Percentiles rank a stretch among this genome's conserved stretches.
Evolutionary conservation across 2,888 invertebrate genomes (phyloP).

Genomic region (Dryobota labecula): DNA sequence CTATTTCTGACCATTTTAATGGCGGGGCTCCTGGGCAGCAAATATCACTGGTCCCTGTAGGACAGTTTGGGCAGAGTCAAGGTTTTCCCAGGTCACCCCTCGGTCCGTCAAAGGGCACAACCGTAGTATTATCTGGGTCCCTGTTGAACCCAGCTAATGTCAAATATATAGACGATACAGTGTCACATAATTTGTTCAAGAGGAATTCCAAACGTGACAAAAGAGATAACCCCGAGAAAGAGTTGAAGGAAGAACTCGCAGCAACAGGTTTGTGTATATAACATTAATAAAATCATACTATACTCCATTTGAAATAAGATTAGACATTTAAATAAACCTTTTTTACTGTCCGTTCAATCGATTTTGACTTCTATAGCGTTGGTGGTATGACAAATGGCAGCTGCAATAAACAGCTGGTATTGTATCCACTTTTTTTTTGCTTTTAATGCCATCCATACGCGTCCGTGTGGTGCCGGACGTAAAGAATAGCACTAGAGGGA

Average conservation of each 20-base stretch:
- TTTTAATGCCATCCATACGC: too few relatives aligned
- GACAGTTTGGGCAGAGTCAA: conserved; percentile 58
- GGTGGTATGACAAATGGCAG: too few relatives aligned
- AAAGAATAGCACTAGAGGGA: too few relatives aligned
- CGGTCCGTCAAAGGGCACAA: conserved; percentile 79
- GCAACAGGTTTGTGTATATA: conserved; percentile 69
- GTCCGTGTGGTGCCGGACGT: too few relatives aligned
- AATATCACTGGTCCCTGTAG: conserved; percentile 67
- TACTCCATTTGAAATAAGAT: too few relatives aligned
- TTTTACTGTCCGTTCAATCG: too few relatives aligned
- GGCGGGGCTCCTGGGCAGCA: conserved; percentile 64
- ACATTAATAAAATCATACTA: not conserved
- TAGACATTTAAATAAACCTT: too few relatives aligned
- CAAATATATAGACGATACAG: conserved; percentile 91
- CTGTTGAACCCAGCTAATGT: conserved; percentile 91
- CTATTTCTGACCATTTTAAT: conserved; percentile 67
- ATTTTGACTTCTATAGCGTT: too few relatives aligned
- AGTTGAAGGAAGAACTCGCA: conserved; percentile 74
- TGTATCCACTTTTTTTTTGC: too few relatives aligned
- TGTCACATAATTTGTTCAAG: conserved; percentile 88
- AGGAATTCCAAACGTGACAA: conserved; percentile 87
- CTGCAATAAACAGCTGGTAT: too few relatives aligned
- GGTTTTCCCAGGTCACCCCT: conserved; percentile 70
- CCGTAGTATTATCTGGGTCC: conserved; percentile 83
- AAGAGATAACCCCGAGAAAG: conserved; percentile 87